Base-by-base conservation (phyloP, 2,797 vertebrate genomes). In the Sitta carolinensis region DNA sequence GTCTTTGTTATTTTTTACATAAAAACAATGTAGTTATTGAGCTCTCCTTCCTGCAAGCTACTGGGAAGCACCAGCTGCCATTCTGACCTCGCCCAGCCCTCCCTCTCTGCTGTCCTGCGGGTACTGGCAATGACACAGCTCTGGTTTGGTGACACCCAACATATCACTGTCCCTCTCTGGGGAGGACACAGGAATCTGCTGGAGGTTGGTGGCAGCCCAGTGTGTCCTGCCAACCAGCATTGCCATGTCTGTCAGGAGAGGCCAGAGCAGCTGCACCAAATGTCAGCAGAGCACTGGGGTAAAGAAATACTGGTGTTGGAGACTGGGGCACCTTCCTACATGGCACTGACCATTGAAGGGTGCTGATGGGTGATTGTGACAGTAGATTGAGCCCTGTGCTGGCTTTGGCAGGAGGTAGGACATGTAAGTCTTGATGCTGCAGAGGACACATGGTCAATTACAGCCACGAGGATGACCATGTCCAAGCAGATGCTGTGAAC, bases 331-430 rank as follows among this genome's bases (percentile, higher is more conserved):
- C 32, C 22, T 76, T 87, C 38, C 34, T 36, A 17, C 17, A 6
- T 10, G 36, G 25, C 34, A 23, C 29, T 40, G 61, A 40, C 16
- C 12, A 34, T 15, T 1, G 0, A 3, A 2, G 3, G 47, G 8
- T 34, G 79, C 43, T 45, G 30, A 57, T 40, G 63, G 12, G 6
- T 72, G 38, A 36, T 38, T 22, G 50, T 11, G 40, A 43, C 74
- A 70, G 51, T 27, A 75, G 22, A n/a, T 16, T 22, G 50, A 82
- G 42, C 11, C 29, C n/a, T 10, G 8, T 14, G 23, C 48, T 67
- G 67, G 30, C 26, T 62, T 75, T 7, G 8, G 66, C 38, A 45
- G 62, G 23, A 11, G 2, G 2, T 16, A 47, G 20, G 14, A 38
- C 4, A 10, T 16, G 38, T 36, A 67, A 72, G 43, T 23, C 59